Evolutionary conservation across 2,797 vertebrate species (phyloP), one percentile per base, ranked within the genome.

Genomic region (Eulemur mongoz): DNA sequence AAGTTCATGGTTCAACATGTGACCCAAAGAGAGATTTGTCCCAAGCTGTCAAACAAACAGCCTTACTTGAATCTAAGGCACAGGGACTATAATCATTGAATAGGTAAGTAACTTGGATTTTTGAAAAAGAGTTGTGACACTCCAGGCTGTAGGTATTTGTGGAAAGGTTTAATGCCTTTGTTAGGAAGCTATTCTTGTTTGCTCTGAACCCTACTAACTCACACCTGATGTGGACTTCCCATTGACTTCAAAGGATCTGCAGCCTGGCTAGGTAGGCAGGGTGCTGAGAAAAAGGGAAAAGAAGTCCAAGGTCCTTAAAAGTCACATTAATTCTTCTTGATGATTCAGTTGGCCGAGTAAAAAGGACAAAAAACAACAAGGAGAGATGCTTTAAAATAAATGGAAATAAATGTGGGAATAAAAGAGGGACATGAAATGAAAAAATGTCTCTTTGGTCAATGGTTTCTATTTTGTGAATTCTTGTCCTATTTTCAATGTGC

Each of bases 401-500:
- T 61, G 76, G 18, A 86, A 96, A 94, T 83, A 94, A 94, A 80
- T 2, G 18, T 59, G 45, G 23, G 8, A 70, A 89, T 87, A 48
- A 91, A 95, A 89, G 13, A 97, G 18, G 13, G 8, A 72, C 43
- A 63, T 73, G 50, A 91, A 95, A 73, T 0, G 5, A 90, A 86
- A 86, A 91, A 91, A 30, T n/a, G 8, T 88, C 23, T 86, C 32
- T 91, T 63, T 67, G 79, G 82, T 92, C 23, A 89, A 2, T 79
- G n/a, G 17, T 73, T 89, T 96, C 54, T 94, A 61, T 95, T 95
- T 96, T 91, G 48, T 86, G 40, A 92, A 89, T 96, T 94, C 25
- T 89, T 96, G 81, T 65, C 63, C 96, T 93, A 75, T 92, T 96
- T 96, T 85, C 89, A 88, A 35, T 40, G 32, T 35, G 18, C 88